Conservation (phyloP, 2,113 vertebrate genomes). For the Cyprinodon brontotheroides region DNA sequence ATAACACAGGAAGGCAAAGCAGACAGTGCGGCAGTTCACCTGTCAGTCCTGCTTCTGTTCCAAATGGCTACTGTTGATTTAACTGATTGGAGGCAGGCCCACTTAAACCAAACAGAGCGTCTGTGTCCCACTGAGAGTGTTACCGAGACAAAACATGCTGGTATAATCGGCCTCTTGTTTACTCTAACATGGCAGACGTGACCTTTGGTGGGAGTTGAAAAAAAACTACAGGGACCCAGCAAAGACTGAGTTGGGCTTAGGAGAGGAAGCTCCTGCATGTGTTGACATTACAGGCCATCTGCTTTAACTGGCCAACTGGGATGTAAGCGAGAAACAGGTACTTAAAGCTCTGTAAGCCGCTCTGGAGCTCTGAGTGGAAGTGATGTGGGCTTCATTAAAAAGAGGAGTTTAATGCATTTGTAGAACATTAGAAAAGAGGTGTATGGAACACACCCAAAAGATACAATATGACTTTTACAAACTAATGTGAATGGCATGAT, state of each 20-base stretch:
- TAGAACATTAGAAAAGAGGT: neutral
- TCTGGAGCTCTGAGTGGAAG: slow-evolving; percentile 14
- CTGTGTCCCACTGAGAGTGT: slow-evolving; percentile 56
- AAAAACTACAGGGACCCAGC: slow-evolving; percentile 68
- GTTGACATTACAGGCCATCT: slow-evolving; percentile 75
- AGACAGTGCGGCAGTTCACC: slow-evolving; percentile 62
- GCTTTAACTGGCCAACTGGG: slow-evolving; percentile 59
- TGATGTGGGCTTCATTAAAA: slow-evolving; percentile 10
- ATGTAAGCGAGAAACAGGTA: slow-evolving; percentile 34
- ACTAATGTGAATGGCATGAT: neutral
- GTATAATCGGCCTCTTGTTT: slow-evolving; percentile 67
- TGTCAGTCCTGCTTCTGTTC: slow-evolving; percentile 64
- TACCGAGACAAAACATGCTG: slow-evolving; percentile 59
- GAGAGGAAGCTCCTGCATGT: slow-evolving; percentile 63
- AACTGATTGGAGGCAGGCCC: slow-evolving; percentile 69
- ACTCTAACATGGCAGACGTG: slow-evolving; percentile 67
- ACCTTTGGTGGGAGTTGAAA: slow-evolving; percentile 71
- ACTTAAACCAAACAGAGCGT: slow-evolving; percentile 71
- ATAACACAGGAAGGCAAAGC: slow-evolving; percentile 54
- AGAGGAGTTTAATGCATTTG: neutral
- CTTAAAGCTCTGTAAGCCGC: slow-evolving; percentile 39
- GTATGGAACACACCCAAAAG: neutral
- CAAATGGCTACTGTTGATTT: slow-evolving; percentile 71
- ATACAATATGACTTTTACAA: neutral
- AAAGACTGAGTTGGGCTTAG: slow-evolving; percentile 53